phyloP scores from a whole-genome alignment of 2,888 invertebrate species.

The Leucophora obtusa region DNA sequence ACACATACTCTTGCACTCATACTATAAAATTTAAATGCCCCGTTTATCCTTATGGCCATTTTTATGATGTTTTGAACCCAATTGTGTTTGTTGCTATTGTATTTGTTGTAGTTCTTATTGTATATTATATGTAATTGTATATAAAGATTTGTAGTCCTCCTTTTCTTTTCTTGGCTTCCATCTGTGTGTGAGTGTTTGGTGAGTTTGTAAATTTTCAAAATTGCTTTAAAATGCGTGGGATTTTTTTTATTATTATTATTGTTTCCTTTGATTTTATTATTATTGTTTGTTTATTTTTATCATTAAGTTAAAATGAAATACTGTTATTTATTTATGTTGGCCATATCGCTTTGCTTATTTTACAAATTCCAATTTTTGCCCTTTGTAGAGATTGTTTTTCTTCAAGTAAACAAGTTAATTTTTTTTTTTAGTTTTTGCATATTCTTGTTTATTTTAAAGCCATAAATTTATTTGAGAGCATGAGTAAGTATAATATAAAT shows the following conservation, averaged over 20 bases:
- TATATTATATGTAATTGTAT: not conserved
- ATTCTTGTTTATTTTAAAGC: not conserved
- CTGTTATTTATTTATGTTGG: conserved; percentile 30
- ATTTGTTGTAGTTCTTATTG: conserved; percentile 12
- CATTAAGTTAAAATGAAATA: conserved; percentile 34
- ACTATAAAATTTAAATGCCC: conserved; percentile 13
- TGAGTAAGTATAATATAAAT: conserved; percentile 15
- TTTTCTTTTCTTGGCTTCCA: conserved; percentile 36
- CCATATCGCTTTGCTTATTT: not conserved
- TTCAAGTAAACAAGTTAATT: conserved; percentile 1
- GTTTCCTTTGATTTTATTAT: not conserved
- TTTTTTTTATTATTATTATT: conserved; percentile 13
- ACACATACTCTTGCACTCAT: not conserved
- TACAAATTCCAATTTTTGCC: conserved; percentile 1
- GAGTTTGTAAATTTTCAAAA: not conserved
- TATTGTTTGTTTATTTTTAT: conserved; percentile 34
- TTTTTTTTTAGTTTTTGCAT: conserved; percentile 2
- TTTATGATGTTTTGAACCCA: conserved; percentile 29
- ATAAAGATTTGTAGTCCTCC: conserved; percentile 62
- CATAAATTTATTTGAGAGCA: not conserved
- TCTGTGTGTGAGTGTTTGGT: conserved; percentile 26
- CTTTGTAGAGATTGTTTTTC: not conserved
- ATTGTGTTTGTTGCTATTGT: conserved; percentile 27
- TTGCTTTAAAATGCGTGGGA: conserved; percentile 30
- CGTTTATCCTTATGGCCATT: conserved; percentile 50